Evolutionary conservation across 2,888 invertebrate species (phyloP), one percentile per base, ranked within the genome.

Genomic region (Microdon myrmicae): DNA sequence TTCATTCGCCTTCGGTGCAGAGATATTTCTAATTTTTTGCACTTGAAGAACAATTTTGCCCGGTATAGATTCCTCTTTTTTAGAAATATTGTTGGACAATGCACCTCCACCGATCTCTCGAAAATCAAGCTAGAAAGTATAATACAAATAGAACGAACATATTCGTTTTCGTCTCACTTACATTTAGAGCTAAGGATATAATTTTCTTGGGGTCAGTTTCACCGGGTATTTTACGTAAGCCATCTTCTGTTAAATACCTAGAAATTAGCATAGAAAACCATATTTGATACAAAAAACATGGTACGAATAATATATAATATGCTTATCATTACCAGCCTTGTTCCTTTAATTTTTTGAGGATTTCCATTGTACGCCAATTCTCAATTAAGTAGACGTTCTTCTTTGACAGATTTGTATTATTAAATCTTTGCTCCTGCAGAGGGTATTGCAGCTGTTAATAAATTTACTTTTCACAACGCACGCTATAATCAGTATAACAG

Each of bases 1-100:
- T 78, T 94, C 94, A 77, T 94, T 92, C 8, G 88, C 87, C 81
- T 95, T 96, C 3, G 96, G 95, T 19, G 94, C 93, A 7, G 94
- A 86, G 32, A 94, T 87, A 81, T 96, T 95, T 8, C 92, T 85
- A 37, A 94, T 83, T 80, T 93, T 93, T 76, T 90, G 90, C 71
- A 96, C 87, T 83, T 96, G 96, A 31, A 96, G 82, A 23, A 96
- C 88, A 67, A 94, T 82, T n/a, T 82, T 81, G 10, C 82, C 83
- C 47, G 82, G 80, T 37, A 85, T 73, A 2, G 69, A 71, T 67
- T 78, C 79, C 2, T 79, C 75, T 67, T 82, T 83, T 74, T 87
- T 88, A 53, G 82, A 81, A 48, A 88, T 82, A 29, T 88, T 88
- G 54, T 85, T 85, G n/a, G 88, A 86, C 67, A 92, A 82, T 51